Evolutionary conservation across 2,888 invertebrate species (phyloP).

Genomic region (Eupithecia insigniata): DNA sequence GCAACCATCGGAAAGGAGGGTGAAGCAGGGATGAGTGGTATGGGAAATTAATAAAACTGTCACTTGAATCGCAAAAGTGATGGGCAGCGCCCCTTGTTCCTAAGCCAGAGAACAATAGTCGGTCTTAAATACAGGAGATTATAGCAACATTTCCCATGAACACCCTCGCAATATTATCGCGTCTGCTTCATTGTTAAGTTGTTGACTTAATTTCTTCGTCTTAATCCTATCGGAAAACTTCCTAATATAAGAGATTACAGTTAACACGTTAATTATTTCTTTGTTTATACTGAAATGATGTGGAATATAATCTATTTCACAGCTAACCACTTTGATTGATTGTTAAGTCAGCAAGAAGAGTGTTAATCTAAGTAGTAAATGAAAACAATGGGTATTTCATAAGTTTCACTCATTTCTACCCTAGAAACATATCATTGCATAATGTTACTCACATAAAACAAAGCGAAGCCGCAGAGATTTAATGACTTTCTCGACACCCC

Average conservation of each 20-base stretch:
- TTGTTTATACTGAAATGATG: constrained; percentile 9
- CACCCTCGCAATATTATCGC: constrained; percentile 55
- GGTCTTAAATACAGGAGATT: constrained; percentile 54
- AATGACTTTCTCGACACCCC: constrained; percentile 64
- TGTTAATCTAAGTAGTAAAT: not conserved
- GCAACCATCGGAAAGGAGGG: constrained; percentile 75
- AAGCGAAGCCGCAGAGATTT: constrained; percentile 59
- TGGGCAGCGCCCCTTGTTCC: constrained; percentile 70
- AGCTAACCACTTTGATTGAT: not conserved
- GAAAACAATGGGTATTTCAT: not conserved
- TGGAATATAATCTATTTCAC: not conserved
- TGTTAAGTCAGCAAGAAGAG: not conserved
- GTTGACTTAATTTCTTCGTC: constrained; percentile 78
- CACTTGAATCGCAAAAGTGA: constrained; percentile 86
- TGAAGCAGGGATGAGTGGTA: constrained; percentile 77
- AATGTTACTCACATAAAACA: constrained; percentile 45
- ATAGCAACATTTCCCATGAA: constrained; percentile 55
- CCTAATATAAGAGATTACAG: constrained; percentile 61
- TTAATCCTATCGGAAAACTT: constrained; percentile 66
- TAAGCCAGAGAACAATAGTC: constrained; percentile 54
- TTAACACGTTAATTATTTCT: constrained; percentile 24
- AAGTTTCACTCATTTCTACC: not conserved
- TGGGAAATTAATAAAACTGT: constrained; percentile 91
- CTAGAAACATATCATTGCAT: constrained; percentile 17
- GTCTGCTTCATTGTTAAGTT: constrained; percentile 71